Conservation (phyloP, 1,140 invertebrate genomes). For the Leptopilina clavipes region DNA sequence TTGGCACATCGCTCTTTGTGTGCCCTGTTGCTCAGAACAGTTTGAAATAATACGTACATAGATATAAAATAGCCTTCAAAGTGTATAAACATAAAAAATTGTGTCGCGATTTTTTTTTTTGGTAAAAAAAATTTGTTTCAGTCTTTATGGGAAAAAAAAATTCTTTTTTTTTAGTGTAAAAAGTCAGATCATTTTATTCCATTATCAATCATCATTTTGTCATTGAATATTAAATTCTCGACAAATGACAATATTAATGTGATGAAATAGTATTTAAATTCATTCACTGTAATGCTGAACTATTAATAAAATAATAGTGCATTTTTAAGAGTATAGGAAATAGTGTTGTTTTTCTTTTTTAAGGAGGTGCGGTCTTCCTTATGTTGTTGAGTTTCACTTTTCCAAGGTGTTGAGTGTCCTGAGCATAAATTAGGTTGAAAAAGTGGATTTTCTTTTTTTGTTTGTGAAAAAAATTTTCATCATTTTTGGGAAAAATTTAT, state of each 20-base stretch:
- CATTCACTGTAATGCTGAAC: not conserved
- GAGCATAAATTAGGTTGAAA: not conserved
- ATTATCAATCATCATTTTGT: not conserved
- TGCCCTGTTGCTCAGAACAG: not conserved
- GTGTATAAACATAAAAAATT: not conserved
- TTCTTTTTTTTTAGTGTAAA: not conserved
- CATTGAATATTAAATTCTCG: not conserved
- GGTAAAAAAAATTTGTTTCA: not conserved
- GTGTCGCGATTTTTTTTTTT: not conserved
- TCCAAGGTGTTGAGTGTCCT: not conserved
- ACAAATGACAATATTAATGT: not conserved
- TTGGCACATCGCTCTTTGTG: slow-evolving; percentile 13
- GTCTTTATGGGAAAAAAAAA: not conserved
- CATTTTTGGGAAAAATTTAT: too few relatives aligned
- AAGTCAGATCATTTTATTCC: too few relatives aligned
- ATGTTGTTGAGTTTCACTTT: slow-evolving; percentile 1
- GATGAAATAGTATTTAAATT: not conserved
- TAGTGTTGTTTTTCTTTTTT: not conserved
- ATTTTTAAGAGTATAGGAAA: slow-evolving; percentile 9
- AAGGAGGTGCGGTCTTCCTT: slow-evolving; percentile 9
- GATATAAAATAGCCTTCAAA: slow-evolving; percentile 4
- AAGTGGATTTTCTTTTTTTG: not conserved
- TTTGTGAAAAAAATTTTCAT: too few relatives aligned
- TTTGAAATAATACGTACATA: slow-evolving; percentile 13
- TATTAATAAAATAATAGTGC: not conserved